Percentiles rank a stretch among this genome's conserved stretches.
phyloP scores from a whole-genome alignment of 1,140 invertebrate genomes.

The Drosophila persimilis region DNA sequence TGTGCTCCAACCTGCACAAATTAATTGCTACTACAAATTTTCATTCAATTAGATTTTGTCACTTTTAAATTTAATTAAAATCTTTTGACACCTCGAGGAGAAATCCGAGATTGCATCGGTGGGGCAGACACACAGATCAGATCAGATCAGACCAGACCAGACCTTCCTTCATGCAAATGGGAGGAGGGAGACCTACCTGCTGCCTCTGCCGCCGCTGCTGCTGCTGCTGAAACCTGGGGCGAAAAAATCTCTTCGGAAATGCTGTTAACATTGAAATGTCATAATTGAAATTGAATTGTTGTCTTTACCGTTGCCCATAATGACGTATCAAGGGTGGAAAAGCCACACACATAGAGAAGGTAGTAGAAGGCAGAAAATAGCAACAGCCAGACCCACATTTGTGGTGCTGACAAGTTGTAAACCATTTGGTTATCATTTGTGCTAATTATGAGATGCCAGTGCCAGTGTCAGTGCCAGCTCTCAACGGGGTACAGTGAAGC shows the following conservation, averaged over 20 bases:
- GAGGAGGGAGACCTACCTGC: background rate
- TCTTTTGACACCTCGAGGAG: conserved; percentile 47
- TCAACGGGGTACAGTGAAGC: conserved; percentile 15
- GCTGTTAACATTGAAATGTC: conserved; percentile 80
- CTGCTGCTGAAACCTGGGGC: no score
- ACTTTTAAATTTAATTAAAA: conserved; percentile 60
- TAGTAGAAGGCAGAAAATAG: background rate
- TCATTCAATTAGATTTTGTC: conserved; percentile 76
- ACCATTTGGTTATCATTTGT: conserved; percentile 64
- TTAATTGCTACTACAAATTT: conserved; percentile 76
- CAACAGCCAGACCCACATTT: conserved; percentile 22
- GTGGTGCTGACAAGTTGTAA: conserved; percentile 53
- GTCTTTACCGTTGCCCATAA: conserved; percentile 65
- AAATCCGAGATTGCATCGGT: conserved; percentile 1
- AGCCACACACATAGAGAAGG: background rate
- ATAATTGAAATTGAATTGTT: conserved; percentile 80
- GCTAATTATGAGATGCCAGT: conserved; percentile 58
- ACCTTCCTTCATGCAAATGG: conserved; percentile 9
- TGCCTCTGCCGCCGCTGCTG: background rate
- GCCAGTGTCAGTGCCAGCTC: conserved; percentile 11
- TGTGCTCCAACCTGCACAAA: conserved; percentile 37
- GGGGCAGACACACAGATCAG: no score
- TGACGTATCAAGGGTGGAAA: conserved; percentile 17
- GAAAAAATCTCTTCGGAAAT: conserved; percentile 40
- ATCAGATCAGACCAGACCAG: background rate